Base-by-base conservation (phyloP, 2,888 invertebrate species). In the Thelaira solivaga region DNA sequence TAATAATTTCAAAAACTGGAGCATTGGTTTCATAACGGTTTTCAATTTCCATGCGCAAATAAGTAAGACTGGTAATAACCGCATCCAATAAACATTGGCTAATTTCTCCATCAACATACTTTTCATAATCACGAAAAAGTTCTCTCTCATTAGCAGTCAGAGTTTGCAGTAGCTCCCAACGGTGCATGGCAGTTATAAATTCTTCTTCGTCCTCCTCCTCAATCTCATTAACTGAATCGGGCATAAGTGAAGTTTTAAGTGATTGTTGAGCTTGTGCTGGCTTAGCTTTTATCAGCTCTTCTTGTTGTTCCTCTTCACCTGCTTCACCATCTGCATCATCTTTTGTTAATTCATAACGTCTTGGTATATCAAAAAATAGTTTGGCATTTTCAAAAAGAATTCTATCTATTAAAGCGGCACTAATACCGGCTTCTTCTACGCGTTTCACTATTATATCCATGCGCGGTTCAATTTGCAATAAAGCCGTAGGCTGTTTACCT, bases 1-100 rank as follows among this genome's bases (percentile, higher is more conserved):
- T 91, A 53, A 92, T 88, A 1, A 96, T 91, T 89, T 95, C 94
- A 88, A 96, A 93, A 39, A 97, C 91, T 0, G 97, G 94, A 2
- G 85, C 73, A 76, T 87, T 83, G 31, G 84, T 81, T 29, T 86
- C 86, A 45, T 82, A 85, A 1, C 85, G 84, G 76, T 88, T 87
- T 20, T 88, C 88, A 13, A 88, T 83, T 76, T 88, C 87, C 81
- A 84, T 82, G 49, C 86, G 84, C 16, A 87, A 59, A 71, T 88
- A 87, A 1, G 82, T 83, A 2, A 85, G 29, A 61, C 87, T 88
- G 3, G 82, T 88, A n/a, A 88, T 86, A 8, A 90, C 90, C 5
- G 91, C 91, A 78, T 90, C 89, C 18, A 90, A 83, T 4, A 94
- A 89, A 34, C 92, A 92, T 29, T 90, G 89, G 1, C 90, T 89